Evolutionary conservation across 2,113 vertebrate genomes (phyloP), one percentile per base, ranked within the genome.

Genomic region (Phrynosoma platyrhinos): DNA sequence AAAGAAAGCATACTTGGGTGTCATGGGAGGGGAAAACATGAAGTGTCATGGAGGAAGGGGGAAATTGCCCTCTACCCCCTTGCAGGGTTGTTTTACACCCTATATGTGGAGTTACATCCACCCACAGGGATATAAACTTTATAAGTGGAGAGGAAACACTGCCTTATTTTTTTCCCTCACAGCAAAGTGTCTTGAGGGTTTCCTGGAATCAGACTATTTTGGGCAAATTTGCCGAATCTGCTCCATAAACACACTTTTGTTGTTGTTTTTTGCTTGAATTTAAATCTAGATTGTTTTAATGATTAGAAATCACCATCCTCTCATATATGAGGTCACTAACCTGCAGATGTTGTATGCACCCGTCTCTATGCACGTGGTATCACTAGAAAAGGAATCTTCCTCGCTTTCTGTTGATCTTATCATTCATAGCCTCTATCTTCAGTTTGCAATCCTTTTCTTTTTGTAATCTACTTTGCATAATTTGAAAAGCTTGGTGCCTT

Each of bases 401-500:
- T 6, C 42, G 4, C 3, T 52, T 62, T 32, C 6, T 21, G 5
- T 62, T 58, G n/a, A 36, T 81, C 14, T 62, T 62, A 16, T 16
- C 13, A 62, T 16, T 13, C 13, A 62, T 62, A 18, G 13, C 13
- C 13, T 62, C 18, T 62, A 62, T 62, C 58, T 62, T 62, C 14
- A 62, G 58, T 62, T 62, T 62, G 58, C 10, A 62, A 62, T 62
- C 25, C 36, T 36, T 82, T 82, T 25, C 13, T 79, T 58, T 55
- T n/a, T 18, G 9, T 21, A 7, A 13, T 82, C 58, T 66, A 52
- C 82, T 75, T 13, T 7, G 55, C 30, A 90, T 92, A 90, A 82
- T 82, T 84, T 75, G 64, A 90, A 89, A 9, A 83, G 82, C 81
- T 89, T 64, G n/a, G 80, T 91, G 92, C 64, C 91, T 95, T 53